Evolutionary conservation across 2,113 vertebrate genomes (phyloP), one percentile per base, ranked within the genome.

Genomic region (Turnix velox): DNA sequence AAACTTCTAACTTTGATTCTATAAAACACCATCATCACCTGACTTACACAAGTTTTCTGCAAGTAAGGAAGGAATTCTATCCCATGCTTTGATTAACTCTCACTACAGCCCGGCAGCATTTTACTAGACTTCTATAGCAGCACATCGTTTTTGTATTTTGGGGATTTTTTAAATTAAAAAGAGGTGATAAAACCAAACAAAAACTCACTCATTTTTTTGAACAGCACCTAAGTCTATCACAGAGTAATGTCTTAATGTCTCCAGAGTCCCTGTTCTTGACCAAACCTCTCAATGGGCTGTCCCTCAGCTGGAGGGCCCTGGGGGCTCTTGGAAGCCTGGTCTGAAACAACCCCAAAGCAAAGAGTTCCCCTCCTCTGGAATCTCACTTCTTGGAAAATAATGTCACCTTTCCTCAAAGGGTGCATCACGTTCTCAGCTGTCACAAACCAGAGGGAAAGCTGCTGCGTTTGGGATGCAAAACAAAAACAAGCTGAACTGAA

Each of bases 381-480:
- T 39, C 43, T 33, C 1, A 0, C 31, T 81, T 43, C 85, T 28
- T 18, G 58, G 46, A 92, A 77, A 86, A 40, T 17, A 10, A 39
- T 14, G 37, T 1, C 23, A 46, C 23, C 9, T 40, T 10, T 62
- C 33, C 51, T 35, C 39, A 4, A 0, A 3, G 33, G 48, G 40
- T 2, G 28, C 77, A 7, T 18, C 1, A 2, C 3, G 54, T 7
- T 39, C 81, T 54, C 86, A 59, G 85, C n/a, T 10, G 59, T 12
- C 0, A 0, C 7, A 35, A 86, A 35, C 48, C 57, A 54, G 66
- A 18, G 2, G 23, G 71, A 66, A 67, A 57, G 67, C 39, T 31
- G 76, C 86, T 24, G 73, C 37, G 76, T 55, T 77, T 75, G 93
- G 90, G 93, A 46, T 75, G 93, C 88, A 72, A 88, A 86, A 59